Evolutionary conservation across 2,113 vertebrate species (phyloP), one percentile per base, ranked within the genome.

Genomic region (Poicephalus gulielmi): DNA sequence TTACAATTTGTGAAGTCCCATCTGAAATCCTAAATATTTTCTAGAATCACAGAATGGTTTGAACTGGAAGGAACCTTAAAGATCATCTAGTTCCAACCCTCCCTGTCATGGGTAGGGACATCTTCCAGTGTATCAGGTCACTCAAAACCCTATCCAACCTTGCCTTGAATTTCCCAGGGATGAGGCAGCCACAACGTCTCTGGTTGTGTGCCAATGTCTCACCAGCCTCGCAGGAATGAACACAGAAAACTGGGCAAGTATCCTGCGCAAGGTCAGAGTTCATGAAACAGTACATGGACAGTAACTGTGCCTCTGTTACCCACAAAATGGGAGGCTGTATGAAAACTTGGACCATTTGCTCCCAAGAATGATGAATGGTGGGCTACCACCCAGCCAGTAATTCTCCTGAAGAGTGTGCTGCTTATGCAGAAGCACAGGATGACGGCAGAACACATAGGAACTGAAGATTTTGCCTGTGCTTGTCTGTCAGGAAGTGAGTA

Each of bases 221-320:
- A 35, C 33, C 9, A 35, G 22, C 33, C 57, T 35, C 6, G 3
- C 33, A 59, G n/a, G 33, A 59, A 24, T 24, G 57, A 35, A 24
- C 57, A 35, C 17, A 68, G 35, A 12, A 25, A 43, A 15, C 24
- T 25, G 16, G 33, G 25, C 20, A 17, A 10, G 41, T 33, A 16
- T 39, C 24, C 25, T 63, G 33, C 28, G 30, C 66, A 73, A 57
- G 37, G 52, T 57, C 52, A 50, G n/a, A 17, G 63, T 41, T 63
- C 28, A 20, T 2, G 1, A 20, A 44, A 12, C 17, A 10, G 15
- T 17, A 13, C 0, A 4, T 19, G 11, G 39, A 3, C 11, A 10
- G 23, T 39, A 22, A 16, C 30, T 15, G 6, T 75, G 27, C 28
- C 17, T 64, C 28, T 59, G n/a, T 62, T 85, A 22, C 59, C 35